Percentiles rank a stretch among this genome's conserved stretches.
Evolutionary conservation across 2,888 invertebrate species (phyloP).

Genomic region (Azorinus chamasolen): DNA sequence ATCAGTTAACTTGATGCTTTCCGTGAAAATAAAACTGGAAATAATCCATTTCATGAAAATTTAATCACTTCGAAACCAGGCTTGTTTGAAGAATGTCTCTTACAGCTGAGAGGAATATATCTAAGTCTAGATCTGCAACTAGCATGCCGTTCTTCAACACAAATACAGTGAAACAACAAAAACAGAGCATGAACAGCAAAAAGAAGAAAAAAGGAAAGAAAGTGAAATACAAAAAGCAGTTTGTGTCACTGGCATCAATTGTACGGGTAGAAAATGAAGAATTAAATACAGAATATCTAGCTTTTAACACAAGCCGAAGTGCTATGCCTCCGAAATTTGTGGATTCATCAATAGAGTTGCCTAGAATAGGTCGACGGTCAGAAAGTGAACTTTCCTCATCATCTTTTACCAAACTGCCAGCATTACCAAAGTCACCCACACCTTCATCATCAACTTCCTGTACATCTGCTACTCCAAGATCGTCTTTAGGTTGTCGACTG

Average conservation of each 20-base stretch:
- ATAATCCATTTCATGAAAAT: too few species aligned
- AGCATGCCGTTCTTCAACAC: too few species aligned
- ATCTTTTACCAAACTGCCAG: conserved; percentile 54
- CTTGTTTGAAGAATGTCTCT: too few species aligned
- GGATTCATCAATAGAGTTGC: too few species aligned
- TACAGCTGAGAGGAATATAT: too few species aligned
- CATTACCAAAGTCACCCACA: conserved; percentile 39
- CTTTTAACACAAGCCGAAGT: not conserved
- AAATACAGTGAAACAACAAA: not conserved
- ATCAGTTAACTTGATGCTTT: too few species aligned
- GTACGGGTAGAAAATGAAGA: conserved; percentile 43
- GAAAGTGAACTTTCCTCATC: not conserved
- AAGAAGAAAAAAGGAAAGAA: conserved; percentile 59
- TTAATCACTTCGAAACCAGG: too few species aligned
- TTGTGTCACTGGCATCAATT: conserved; percentile 54
- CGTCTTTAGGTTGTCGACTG: conserved; percentile 47
- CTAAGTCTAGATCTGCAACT: too few species aligned
- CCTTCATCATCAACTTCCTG: conserved; percentile 29
- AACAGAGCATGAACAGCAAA: conserved; percentile 21
- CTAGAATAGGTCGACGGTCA: too few species aligned
- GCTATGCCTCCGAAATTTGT: conserved; percentile 12
- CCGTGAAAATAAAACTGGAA: too few species aligned
- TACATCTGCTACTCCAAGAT: conserved; percentile 39
- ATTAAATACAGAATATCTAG: conserved; percentile 7
- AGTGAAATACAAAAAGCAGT: conserved; percentile 50